phyloP scores from a whole-genome alignment of 2,888 invertebrate genomes.

The Pristionchus mayeri region DNA sequence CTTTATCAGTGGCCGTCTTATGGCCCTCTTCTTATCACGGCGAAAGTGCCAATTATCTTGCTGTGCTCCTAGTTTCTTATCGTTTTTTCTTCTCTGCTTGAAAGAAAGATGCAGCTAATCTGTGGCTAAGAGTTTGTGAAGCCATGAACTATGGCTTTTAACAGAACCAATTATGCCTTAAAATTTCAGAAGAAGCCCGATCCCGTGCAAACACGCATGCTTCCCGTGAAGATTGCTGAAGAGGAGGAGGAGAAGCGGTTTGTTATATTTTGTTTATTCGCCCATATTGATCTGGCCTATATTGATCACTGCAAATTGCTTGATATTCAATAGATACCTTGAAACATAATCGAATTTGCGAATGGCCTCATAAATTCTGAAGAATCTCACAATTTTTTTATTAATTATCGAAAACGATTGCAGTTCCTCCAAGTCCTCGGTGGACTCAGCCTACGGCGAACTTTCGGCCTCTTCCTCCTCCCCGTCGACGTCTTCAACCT shows the following conservation, averaged over 20 bases:
- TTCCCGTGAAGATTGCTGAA: background rate
- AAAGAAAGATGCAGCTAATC: background rate
- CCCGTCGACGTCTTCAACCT: conserved; percentile 16
- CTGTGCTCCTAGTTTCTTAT: background rate
- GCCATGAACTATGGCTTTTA: too few species aligned
- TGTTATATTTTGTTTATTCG: background rate
- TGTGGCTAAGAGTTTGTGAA: too few species aligned
- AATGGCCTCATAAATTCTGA: background rate
- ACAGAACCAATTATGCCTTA: too few species aligned
- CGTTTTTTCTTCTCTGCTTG: background rate
- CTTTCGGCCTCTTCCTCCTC: conserved; percentile 48
- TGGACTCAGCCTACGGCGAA: conserved; percentile 47
- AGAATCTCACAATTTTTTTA: background rate
- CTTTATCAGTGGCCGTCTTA: conserved; percentile 17
- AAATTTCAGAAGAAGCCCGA: conserved; percentile 34
- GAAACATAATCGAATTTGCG: background rate
- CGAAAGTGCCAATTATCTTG: background rate
- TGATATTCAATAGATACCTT: background rate
- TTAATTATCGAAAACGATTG: background rate
- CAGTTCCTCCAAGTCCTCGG: conserved; percentile 46
- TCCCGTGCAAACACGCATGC: background rate
- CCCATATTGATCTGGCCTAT: background rate
- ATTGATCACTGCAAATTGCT: background rate
- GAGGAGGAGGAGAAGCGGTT: conserved; percentile 39
- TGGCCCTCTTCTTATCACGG: conserved; percentile 26